Conservation (phyloP, 2,888 invertebrate species). For the Girardia tigrina region DNA sequence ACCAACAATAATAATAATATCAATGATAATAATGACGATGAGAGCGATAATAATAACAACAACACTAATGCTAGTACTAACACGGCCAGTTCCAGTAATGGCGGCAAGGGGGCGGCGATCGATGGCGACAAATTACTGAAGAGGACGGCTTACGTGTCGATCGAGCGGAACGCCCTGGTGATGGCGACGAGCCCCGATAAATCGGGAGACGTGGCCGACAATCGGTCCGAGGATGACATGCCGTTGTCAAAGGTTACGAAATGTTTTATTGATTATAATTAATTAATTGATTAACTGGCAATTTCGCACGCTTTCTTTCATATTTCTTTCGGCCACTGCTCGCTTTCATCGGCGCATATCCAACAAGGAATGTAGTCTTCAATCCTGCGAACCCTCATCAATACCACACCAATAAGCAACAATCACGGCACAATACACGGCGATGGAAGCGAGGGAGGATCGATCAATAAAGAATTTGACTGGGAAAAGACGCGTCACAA, state of each 20-base stretch:
- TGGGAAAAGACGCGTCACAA: too few relatives aligned
- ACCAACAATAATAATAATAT: neutral
- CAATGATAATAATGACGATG: neutral
- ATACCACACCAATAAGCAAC: too few relatives aligned
- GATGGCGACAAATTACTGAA: neutral
- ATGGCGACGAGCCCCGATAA: neutral
- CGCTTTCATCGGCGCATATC: too few relatives aligned
- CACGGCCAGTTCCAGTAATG: neutral
- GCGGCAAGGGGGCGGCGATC: neutral
- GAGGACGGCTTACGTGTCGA: neutral
- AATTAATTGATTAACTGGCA: too few relatives aligned
- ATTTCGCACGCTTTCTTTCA: too few relatives aligned
- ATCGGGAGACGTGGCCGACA: neutral
- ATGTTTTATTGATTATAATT: too few relatives aligned
- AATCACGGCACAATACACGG: too few relatives aligned
- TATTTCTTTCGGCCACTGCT: too few relatives aligned
- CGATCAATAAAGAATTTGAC: too few relatives aligned
- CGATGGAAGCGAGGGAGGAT: too few relatives aligned
- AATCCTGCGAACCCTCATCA: too few relatives aligned
- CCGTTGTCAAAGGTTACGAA: conserved; percentile 17
- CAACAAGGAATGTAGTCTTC: too few relatives aligned
- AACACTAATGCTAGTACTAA: neutral
- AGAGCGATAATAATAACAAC: neutral
- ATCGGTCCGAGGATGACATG: neutral
- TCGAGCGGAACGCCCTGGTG: neutral